These are phyloP conservation scores for Temnothorax curvispinosus DNA, from an alignment of 1,140 invertebrate genomes.

Conservation along the genomic window DNA sequence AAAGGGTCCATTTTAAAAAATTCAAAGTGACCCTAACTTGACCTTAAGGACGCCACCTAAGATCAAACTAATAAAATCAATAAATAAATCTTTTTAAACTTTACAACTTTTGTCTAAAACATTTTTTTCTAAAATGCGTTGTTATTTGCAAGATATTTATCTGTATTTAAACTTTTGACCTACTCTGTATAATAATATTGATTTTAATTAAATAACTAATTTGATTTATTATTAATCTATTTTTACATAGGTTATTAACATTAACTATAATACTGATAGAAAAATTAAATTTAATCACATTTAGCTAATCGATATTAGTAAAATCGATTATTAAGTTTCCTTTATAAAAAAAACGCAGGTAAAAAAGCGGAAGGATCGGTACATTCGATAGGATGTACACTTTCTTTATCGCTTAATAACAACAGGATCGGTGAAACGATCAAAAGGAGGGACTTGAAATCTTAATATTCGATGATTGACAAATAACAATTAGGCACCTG, in stretches of 20 bases:
- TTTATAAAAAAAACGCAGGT: constrained; percentile 5
- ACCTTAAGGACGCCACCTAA: too few relatives aligned
- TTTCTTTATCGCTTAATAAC: constrained; percentile 58
- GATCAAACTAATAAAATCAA: too few relatives aligned
- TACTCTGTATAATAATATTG: background rate
- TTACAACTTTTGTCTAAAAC: too few relatives aligned
- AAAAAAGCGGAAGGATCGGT: constrained; percentile 41
- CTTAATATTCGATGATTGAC: constrained; percentile 67
- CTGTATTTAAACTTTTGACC: too few relatives aligned
- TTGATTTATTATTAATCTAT: background rate
- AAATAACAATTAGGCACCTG: constrained; percentile 74
- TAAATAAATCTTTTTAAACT: too few relatives aligned
- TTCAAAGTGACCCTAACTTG: too few relatives aligned
- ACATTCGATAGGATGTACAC: constrained; percentile 27
- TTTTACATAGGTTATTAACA: background rate
- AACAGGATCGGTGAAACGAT: constrained; percentile 18
- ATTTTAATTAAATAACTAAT: constrained; percentile 6
- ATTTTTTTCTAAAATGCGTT: too few relatives aligned
- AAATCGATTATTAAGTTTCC: background rate
- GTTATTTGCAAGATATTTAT: too few relatives aligned
- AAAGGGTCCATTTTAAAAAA: too few relatives aligned
- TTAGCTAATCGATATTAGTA: background rate
- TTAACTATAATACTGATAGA: background rate
- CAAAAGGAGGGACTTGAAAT: constrained; percentile 12
- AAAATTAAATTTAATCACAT: background rate